Conservation (phyloP, 2,113 vertebrate species). For the Vidua macroura region DNA sequence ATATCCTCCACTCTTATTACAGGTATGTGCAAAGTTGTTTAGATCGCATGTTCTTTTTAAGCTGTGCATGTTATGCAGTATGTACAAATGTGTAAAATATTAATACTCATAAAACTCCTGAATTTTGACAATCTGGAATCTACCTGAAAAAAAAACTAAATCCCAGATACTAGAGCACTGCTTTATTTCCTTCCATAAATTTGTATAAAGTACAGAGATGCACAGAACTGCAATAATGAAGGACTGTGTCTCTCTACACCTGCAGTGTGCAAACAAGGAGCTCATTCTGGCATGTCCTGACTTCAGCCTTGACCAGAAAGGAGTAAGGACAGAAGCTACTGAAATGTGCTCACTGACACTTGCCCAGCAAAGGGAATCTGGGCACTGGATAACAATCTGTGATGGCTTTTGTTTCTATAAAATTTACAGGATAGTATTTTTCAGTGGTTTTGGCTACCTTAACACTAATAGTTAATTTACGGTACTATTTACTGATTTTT, state of each 20-base stretch:
- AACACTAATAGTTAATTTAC: background rate
- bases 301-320: background rate
- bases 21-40: background rate
- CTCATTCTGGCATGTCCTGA: background rate
- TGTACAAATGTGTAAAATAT: background rate
- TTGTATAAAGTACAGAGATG: background rate
- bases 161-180: background rate
- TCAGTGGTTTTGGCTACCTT: background rate
- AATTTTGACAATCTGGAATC: background rate
- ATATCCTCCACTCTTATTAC: background rate
- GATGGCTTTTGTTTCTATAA: background rate
- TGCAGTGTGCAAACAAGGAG: background rate
- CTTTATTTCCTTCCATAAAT: background rate
- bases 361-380: background rate
- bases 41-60: background rate
- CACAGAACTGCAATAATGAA: fast-evolving
- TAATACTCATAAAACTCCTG: background rate
- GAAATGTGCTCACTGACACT: background rate
- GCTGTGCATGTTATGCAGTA: background rate
- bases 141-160: background rate
- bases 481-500: background rate
- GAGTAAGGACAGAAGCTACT: background rate
- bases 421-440: background rate
- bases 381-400: background rate
- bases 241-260: background rate